Evolutionary conservation across 2,888 invertebrate genomes (phyloP).

Genomic region (Eristalinus sepulchralis): DNA sequence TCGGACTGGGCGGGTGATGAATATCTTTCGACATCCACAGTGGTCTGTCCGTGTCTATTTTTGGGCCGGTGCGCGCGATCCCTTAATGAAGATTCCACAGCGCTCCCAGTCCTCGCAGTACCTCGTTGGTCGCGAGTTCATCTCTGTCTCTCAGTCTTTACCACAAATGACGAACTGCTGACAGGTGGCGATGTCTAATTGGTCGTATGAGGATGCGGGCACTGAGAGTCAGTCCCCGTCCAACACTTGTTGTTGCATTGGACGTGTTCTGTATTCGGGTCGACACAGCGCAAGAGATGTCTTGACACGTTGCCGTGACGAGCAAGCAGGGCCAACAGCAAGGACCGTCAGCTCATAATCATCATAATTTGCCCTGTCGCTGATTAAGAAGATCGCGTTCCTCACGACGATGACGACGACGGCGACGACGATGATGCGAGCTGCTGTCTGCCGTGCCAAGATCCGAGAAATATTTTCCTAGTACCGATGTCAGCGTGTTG

Average conservation of each 20-base stretch:
- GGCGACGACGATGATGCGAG: not conserved
- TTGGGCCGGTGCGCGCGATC: not conserved
- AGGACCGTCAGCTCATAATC: conserved; percentile 77
- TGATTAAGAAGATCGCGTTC: conserved; percentile 68
- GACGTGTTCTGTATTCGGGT: conserved; percentile 45
- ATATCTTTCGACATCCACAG: conserved; percentile 64
- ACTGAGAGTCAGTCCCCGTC: not conserved
- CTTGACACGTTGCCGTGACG: conserved; percentile 38
- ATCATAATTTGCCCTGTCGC: conserved; percentile 78
- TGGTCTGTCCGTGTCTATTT: conserved; percentile 57
- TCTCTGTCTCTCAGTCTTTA: not conserved
- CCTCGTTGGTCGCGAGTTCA: conserved; percentile 1
- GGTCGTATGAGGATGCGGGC: conserved; percentile 74
- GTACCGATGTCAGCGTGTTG: conserved; percentile 64
- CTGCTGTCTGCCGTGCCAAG: conserved; percentile 33
- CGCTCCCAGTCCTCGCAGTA: not conserved
- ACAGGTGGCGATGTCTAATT: conserved; percentile 81
- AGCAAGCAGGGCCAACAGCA: conserved; percentile 27
- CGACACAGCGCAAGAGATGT: conserved; percentile 26
- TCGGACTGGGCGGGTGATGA: conserved; percentile 66
- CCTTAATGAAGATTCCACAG: conserved; percentile 58
- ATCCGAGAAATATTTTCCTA: conserved; percentile 45
- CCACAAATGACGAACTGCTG: conserved; percentile 80
- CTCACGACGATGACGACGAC: conserved; percentile 20
- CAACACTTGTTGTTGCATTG: conserved; percentile 47